Conservation (phyloP, 2,888 invertebrate species). For the Tortricodes alternella region DNA sequence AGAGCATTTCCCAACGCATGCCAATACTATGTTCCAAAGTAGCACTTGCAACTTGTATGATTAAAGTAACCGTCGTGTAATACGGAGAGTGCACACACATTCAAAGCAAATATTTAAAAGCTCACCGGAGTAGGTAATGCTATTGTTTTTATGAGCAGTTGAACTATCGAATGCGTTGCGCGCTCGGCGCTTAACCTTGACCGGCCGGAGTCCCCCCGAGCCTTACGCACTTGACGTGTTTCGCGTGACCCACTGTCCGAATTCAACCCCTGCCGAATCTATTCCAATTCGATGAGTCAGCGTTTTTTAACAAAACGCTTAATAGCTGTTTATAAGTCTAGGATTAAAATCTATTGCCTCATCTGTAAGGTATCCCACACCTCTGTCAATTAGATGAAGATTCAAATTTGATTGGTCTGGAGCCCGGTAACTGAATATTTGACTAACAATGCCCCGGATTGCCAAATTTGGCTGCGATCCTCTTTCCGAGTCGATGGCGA, state of each 20-base stretch:
- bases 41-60: neutral
- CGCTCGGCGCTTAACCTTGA: slow-evolving; percentile 29
- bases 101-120: neutral
- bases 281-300: neutral
- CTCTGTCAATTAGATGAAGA: slow-evolving; percentile 4
- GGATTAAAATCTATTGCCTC: neutral
- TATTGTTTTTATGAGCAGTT: neutral
- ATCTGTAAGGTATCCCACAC: neutral
- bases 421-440: slow-evolving; percentile 7
- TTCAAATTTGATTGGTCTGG: neutral
- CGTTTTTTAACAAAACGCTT: neutral
- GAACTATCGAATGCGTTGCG: slow-evolving; percentile 2
- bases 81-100: neutral
- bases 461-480: slow-evolving; percentile 41
- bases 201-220: slow-evolving; percentile 26
- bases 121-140: neutral
- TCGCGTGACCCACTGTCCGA: slow-evolving; percentile 29
- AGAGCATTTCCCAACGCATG: neutral
- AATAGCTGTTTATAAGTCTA: neutral
- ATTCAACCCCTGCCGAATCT: slow-evolving; percentile 13
- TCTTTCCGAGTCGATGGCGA: slow-evolving; percentile 33
- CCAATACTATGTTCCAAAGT: neutral
- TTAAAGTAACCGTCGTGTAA: neutral
- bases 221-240: slow-evolving; percentile 30
- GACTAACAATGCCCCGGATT: slow-evolving; percentile 28